These are phyloP conservation scores for Coregonus sp. DNA, from an alignment of 2,797 vertebrate species.

Conservation along the genomic window DNA sequence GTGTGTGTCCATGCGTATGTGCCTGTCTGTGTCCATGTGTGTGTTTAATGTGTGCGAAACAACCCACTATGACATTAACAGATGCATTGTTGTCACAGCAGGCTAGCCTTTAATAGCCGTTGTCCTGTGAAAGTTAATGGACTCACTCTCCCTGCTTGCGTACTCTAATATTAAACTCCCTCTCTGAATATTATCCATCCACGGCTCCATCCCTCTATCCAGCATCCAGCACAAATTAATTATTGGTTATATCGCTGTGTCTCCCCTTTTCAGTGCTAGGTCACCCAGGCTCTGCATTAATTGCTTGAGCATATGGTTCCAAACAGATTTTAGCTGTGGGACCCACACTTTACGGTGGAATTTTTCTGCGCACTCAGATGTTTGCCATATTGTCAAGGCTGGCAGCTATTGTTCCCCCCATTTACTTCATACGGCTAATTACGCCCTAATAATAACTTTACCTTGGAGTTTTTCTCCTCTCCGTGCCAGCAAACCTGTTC, in stretches of 20 bases:
- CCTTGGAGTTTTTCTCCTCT: conserved; percentile 97
- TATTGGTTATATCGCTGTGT: conserved; percentile 74
- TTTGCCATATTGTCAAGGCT: conserved; percentile 99
- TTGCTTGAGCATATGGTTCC: conserved; percentile 98
- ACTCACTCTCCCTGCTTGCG: conserved; percentile 15
- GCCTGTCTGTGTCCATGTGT: background rate
- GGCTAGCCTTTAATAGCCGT: conserved; percentile 42
- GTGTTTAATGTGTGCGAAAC: conserved; percentile 8
- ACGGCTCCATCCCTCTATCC: conserved; percentile 11
- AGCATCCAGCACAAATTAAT: conserved; percentile 74
- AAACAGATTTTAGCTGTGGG: conserved; percentile 97
- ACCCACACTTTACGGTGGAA: conserved; percentile 94
- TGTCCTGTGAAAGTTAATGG: conserved; percentile 64
- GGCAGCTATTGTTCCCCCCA: conserved; percentile 99
- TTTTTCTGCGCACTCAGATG: conserved; percentile 91
- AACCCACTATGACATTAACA: conserved; percentile 30
- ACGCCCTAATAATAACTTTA: conserved; percentile 99
- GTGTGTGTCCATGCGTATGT: background rate
- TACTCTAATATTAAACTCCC: conserved; percentile 59
- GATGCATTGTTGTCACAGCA: conserved; percentile 34
- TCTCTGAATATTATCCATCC: conserved; percentile 28
- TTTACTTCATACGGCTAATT: conserved; percentile 99
- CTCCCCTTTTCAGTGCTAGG: conserved; percentile 85
- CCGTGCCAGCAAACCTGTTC: conserved; percentile 99
- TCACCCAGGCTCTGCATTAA: conserved; percentile 96